Evolutionary conservation across 2,797 vertebrate species (phyloP), one percentile per base, ranked within the genome.

Genomic region (Neosilurus mollespiculum): DNA sequence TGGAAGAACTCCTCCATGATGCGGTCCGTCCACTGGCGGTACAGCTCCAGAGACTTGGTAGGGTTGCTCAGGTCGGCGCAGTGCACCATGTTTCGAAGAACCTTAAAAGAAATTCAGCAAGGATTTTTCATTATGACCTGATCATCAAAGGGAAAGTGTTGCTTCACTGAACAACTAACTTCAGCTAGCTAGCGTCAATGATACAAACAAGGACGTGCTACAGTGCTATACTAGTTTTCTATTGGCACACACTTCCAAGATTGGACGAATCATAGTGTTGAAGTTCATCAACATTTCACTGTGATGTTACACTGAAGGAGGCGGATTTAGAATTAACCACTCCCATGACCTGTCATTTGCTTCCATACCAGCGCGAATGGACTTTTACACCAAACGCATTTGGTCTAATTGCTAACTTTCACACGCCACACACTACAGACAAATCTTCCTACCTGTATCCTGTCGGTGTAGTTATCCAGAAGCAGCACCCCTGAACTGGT

Each of bases 1-100:
- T 98, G 97, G 94, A 99, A 99, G 93, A 99, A 99, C 89, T 99
- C 98, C 51, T 99, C 97, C 98, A 99, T 99, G 91, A 99, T 99
- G 84, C 98, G 94, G 88, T 99, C 98, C 0, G 98, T 99, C 98
- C 98, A 99, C 89, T 99, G 98, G 8, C 97, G 95, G 89, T 99
- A 99, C 73, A 99, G 90, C 92, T 99, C 97, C 93, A 99, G 91
- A 3, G 97, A 97, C 91, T 99, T 99, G 2, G 98, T 99, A 91
- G 98, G 98, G 86, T 99, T 99, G 76, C 98, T 99, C 88, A 99
- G 92, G 90, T 99, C 98, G 0, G 98, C 98, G 83, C 98, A 99
- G 87, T 99, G 98, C 82, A 99, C 98, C 98, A 99, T 99, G 83
- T 99, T 99, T 82, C 97, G 94, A 89, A 99, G 95, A 88, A 99